Conservation (phyloP, 2,888 invertebrate species). For the Caenorhabditis sp. region DNA sequence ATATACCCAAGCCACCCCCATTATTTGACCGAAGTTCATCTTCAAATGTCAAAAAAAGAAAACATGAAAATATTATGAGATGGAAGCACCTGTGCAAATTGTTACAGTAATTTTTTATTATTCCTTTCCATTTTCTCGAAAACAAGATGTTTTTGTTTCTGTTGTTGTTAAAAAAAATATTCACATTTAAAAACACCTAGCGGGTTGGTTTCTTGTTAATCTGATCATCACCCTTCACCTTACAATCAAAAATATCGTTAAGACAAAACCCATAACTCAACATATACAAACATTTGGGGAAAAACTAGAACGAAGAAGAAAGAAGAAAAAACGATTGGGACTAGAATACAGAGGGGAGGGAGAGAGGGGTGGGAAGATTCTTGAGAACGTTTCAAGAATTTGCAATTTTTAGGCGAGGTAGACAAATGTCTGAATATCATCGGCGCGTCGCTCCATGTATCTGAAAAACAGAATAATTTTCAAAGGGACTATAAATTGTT, state of each 20-base stretch:
- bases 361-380: neutral
- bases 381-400: neutral
- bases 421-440: constrained; percentile 63
- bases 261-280: neutral
- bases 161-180: neutral
- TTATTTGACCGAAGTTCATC: too few relatives aligned
- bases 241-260: too few relatives aligned
- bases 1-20: too few relatives aligned
- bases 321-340: neutral
- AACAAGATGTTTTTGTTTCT: neutral
- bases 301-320: neutral
- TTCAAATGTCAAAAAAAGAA: neutral
- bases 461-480: constrained; percentile 22
- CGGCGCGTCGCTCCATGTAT: constrained; percentile 55
- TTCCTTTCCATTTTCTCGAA: neutral
- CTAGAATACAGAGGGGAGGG: constrained; percentile 3
- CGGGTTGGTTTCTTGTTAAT: too few relatives aligned
- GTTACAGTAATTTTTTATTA: neutral
- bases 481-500: neutral
- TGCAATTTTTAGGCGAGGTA: constrained; percentile 53
- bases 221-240: too few relatives aligned
- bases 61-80: neutral
- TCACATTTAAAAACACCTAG: neutral
- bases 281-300: neutral
- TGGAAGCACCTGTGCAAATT: neutral